A percentile compares a stretch with the other conserved stretches of the same genome.
phyloP scores from a whole-genome alignment of 2,113 vertebrate species.

The Stigmatopora argus region DNA sequence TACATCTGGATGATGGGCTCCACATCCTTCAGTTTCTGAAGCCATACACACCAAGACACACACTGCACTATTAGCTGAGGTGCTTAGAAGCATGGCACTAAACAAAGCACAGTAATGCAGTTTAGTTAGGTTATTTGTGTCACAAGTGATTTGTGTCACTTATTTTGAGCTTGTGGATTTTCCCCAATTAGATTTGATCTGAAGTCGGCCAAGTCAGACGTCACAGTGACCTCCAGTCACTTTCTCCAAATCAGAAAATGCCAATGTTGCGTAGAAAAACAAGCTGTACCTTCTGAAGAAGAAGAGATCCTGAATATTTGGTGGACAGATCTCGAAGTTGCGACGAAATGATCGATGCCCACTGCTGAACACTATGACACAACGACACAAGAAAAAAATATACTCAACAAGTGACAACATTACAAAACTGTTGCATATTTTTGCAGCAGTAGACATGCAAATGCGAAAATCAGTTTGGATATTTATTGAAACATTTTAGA shows the following conservation, averaged over 20 bases:
- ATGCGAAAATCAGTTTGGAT: background rate
- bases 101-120: background rate
- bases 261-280: background rate
- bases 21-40: constrained; percentile 90
- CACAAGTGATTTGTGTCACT: background rate
- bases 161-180: background rate
- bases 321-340: constrained; percentile 71
- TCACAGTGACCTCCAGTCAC: background rate
- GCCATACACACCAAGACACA: background rate
- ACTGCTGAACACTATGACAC: constrained; percentile 81
- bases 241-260: constrained; percentile 19
- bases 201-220: background rate
- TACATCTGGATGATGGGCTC: constrained; percentile 84
- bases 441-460: background rate
- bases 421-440: too few relatives aligned
- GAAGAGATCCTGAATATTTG: constrained; percentile 83
- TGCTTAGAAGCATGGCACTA: background rate
- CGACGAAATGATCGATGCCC: constrained; percentile 78
- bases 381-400: background rate
- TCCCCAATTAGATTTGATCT: background rate
- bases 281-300: constrained; percentile 86
- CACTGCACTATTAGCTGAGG: background rate
- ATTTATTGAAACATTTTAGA: background rate
- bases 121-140: background rate
- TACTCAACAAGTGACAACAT: too few relatives aligned